Evolutionary conservation across 2,113 vertebrate species (phyloP).

Genomic region (Plecturocebus donacophilus): DNA sequence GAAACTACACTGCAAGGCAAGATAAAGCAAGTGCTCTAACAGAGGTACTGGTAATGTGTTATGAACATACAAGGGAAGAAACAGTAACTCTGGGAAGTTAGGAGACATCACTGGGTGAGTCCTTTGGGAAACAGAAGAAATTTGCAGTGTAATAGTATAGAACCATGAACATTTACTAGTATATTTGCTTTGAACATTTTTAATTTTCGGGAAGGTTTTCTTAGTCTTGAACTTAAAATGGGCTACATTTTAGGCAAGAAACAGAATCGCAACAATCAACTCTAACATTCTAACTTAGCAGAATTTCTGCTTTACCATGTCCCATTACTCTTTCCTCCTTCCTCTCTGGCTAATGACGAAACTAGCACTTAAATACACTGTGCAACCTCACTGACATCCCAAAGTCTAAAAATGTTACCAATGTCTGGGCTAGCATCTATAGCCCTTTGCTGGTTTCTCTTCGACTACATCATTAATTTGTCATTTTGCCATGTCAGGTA

Average conservation of each 20-base stretch:
- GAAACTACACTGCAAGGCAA: neutral
- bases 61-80: neutral
- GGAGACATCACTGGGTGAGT: neutral
- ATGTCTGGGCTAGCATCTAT: neutral
- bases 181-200: slow-evolving; percentile 25
- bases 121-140: slow-evolving; percentile 50
- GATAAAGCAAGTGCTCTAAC: neutral
- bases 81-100: neutral
- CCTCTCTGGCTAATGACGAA: slow-evolving; percentile 35
- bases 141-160: neutral
- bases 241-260: slow-evolving; percentile 3
- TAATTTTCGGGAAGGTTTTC: slow-evolving; percentile 33
- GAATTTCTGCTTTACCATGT: slow-evolving; percentile 20
- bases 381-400: slow-evolving; percentile 15
- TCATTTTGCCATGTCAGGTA: slow-evolving; percentile 14
- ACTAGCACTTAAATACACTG: neutral
- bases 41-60: neutral
- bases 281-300: slow-evolving; percentile 28
- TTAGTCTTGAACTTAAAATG: slow-evolving; percentile 52
- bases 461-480: slow-evolving; percentile 42
- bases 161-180: slow-evolving; percentile 1
- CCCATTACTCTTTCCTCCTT: neutral
- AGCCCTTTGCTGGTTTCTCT: slow-evolving; percentile 23
- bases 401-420: slow-evolving; percentile 23
- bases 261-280: slow-evolving; percentile 34